Percentiles rank a stretch among this genome's conserved stretches.
phyloP scores from a whole-genome alignment of 2,888 invertebrate species.

The Ptychoptera contaminata region DNA sequence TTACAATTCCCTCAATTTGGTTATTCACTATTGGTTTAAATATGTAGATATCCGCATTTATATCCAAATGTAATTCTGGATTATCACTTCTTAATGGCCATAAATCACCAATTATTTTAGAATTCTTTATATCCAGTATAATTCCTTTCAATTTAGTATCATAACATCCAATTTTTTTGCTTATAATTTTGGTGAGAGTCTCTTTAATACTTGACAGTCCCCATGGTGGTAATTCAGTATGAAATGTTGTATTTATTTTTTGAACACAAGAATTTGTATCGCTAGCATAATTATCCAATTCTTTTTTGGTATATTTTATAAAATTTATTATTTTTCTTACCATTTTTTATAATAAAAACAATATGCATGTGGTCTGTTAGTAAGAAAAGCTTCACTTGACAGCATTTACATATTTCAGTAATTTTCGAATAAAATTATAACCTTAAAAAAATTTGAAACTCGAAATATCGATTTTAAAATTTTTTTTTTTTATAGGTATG shows the following conservation, averaged over 20 bases:
- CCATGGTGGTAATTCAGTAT: slow-evolving; percentile 37
- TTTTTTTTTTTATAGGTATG: slow-evolving; percentile 43
- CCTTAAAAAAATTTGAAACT: neutral
- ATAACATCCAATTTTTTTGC: slow-evolving; percentile 33
- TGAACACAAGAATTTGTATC: slow-evolving; percentile 35
- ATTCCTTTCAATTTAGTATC: slow-evolving; percentile 39
- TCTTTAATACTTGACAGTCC: slow-evolving; percentile 33
- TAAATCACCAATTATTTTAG: slow-evolving; percentile 34
- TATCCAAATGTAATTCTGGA: slow-evolving; percentile 38
- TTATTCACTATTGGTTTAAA: slow-evolving; percentile 41
- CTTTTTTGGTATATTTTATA: slow-evolving; percentile 27
- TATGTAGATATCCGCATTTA: slow-evolving; percentile 45
- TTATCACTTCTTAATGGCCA: slow-evolving; percentile 38
- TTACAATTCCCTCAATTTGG: slow-evolving; percentile 39
- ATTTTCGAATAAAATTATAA: neutral
- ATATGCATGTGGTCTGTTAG: neutral
- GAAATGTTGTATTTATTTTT: slow-evolving; percentile 30
- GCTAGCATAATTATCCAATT: slow-evolving; percentile 33
- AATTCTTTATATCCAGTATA: slow-evolving; percentile 41
- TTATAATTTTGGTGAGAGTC: slow-evolving; percentile 31
- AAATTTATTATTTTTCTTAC: slow-evolving; percentile 23
- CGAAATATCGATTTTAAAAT: slow-evolving; percentile 4
- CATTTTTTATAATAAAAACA: slow-evolving; percentile 15
- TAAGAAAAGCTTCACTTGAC: neutral
- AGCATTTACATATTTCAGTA: neutral